Percentiles rank a stretch among this genome's conserved stretches.
Evolutionary conservation across 1,140 invertebrate species (phyloP).

Genomic region (Danaus plexippus): DNA sequence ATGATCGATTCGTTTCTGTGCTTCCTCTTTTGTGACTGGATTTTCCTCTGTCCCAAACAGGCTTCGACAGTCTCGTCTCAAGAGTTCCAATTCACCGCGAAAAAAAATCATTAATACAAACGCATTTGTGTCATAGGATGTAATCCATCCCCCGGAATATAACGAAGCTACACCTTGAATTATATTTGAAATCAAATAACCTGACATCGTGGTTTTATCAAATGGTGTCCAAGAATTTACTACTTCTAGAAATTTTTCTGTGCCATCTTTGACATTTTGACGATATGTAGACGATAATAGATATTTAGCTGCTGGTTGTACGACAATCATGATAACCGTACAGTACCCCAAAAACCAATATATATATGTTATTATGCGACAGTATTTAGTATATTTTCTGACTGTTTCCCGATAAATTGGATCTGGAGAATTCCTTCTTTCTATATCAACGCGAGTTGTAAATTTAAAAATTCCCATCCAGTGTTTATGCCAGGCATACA

Average conservation of each 20-base stretch:
- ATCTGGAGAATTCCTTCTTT: conserved; percentile 21
- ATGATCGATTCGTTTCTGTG: no score
- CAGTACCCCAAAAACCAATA: conserved; percentile 27
- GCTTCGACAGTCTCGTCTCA: conserved; percentile 1
- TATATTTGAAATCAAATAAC: conserved; percentile 28
- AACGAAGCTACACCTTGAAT: conserved; percentile 34
- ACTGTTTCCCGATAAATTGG: conserved; percentile 16
- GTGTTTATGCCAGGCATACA: conserved; percentile 27
- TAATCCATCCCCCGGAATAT: conserved; percentile 39
- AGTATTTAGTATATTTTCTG: conserved; percentile 27
- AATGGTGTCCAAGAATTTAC: conserved; percentile 48
- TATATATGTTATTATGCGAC: conserved; percentile 27
- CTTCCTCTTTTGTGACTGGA: no score
- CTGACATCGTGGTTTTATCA: conserved; percentile 31
- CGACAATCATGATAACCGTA: conserved; percentile 22
- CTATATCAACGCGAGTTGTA: conserved; percentile 26
- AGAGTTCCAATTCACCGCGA: conserved; percentile 4
- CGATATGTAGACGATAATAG: conserved; percentile 11
- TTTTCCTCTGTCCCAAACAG: neutral
- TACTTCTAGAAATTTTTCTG: no score
- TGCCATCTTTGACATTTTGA: no score
- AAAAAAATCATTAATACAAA: conserved; percentile 43
- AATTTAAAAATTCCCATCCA: conserved; percentile 34
- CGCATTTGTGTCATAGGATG: conserved; percentile 39
- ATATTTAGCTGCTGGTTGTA: conserved; percentile 28